A percentile compares a stretch with the other conserved stretches of the same genome.
Evolutionary conservation across 2,113 vertebrate genomes (phyloP).

Genomic region (Anthoscopus minutus): DNA sequence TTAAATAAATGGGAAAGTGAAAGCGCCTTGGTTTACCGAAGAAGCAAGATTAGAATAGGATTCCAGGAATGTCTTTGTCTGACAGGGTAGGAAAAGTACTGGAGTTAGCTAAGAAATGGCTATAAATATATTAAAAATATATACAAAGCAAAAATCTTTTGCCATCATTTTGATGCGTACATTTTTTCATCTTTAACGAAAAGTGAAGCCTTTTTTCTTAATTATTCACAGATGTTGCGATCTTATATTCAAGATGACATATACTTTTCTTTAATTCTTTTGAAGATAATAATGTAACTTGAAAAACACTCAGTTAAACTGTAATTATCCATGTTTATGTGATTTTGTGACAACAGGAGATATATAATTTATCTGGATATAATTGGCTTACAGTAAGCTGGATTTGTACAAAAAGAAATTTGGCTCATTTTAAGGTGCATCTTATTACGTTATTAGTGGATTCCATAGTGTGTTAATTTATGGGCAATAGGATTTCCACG

Average conservation of each 20-base stretch:
- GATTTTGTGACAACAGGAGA: neutral
- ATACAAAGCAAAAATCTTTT: neutral
- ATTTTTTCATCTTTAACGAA: neutral
- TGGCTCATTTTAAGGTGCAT: neutral
- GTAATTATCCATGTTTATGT: neutral
- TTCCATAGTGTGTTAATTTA: neutral
- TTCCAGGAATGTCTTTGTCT: neutral
- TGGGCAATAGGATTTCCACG: neutral
- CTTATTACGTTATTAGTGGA: neutral
- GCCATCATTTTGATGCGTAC: neutral
- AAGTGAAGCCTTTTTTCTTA: neutral
- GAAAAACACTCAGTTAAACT: neutral
- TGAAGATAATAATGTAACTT: neutral
- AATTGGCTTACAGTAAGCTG: neutral
- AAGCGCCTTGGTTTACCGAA: neutral
- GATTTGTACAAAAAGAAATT: neutral
- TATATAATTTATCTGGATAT: neutral
- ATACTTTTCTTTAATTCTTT: neutral
- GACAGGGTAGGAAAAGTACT: neutral
- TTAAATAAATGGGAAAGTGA: neutral
- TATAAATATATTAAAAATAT: neutral
- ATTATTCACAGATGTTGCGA: neutral
- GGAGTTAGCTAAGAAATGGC: neutral
- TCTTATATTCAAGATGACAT: neutral
- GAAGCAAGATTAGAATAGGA: neutral